Base-by-base conservation (phyloP, 2,888 invertebrate species). In the Gymnocheta viridis region DNA sequence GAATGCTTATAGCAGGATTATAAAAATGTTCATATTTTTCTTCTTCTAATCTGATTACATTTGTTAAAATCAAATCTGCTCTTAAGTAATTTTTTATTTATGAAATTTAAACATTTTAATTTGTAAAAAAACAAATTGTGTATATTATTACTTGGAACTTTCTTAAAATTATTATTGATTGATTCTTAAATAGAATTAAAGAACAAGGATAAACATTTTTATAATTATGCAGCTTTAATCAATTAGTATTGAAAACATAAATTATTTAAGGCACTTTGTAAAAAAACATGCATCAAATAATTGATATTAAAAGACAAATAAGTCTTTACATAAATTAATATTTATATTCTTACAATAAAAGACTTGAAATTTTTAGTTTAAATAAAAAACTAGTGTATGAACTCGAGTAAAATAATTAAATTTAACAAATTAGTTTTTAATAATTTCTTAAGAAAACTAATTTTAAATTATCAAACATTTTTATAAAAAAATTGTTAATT, bases 1-100 rank as follows among this genome's bases (percentile, higher is more conserved):
- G 22, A n/a, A 47, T 47, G 29, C 24, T 66, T 66, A 17, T 66
- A 19, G 4, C 3, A 5, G 54, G 78, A 70, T 78, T 62, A 54
- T 24, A 41, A 41, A 49, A 47, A 62, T 49, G 35, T 24, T 60
- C 54, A 10, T 27, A 38, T 58, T 32, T 38, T 38, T 51, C 22
- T 47, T 47, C 14, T 22, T 19, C 9, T 38, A 66, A 73, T 49
- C 49, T 66, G 14, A 58, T 49, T 29, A 19, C 1, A 32, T 73
- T 41, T 56, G 24, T 64, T 32, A 12, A 17, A 19, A 10, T 44
- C 19, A 44, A 54, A 64, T 64, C 44, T 47, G 12, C 2, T 32
- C 2, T 27, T 19, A 47, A 62, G 19, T 41, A 19, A 19, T 19
- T 47, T 47, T 19, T 0, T 47, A 47, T 47, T 44, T 5, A 22